Conservation (phyloP, 2,888 invertebrate species). For the Rotaria macrura region DNA sequence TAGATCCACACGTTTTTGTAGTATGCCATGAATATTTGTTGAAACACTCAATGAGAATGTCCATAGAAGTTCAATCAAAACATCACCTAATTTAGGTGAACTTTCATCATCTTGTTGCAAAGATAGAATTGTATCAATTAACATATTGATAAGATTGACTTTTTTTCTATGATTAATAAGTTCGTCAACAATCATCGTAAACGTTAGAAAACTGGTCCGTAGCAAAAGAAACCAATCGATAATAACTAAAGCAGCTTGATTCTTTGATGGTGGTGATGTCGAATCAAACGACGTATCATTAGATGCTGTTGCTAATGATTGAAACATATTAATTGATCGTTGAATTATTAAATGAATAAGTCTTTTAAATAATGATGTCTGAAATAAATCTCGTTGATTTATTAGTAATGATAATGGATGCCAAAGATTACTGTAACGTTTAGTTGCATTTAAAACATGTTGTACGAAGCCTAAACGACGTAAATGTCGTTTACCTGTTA, state of each 20-base stretch:
- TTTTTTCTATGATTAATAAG: neutral
- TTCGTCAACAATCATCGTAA: neutral
- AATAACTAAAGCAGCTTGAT: neutral
- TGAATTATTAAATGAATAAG: neutral
- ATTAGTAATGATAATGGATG: neutral
- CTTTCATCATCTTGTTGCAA: neutral
- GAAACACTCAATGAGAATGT: neutral
- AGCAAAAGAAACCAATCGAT: neutral
- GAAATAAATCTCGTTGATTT: neutral
- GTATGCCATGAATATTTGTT: neutral
- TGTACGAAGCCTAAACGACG: neutral
- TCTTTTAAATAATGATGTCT: neutral
- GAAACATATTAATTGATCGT: neutral
- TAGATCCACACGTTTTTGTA: neutral
- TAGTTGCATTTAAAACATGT: neutral
- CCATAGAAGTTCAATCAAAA: conserved; percentile 3
- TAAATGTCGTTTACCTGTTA: neutral
- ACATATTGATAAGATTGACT: neutral
- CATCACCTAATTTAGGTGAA: neutral
- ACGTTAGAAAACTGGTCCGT: neutral
- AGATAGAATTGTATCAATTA: neutral
- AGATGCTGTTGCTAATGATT: neutral
- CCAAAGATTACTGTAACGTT: neutral
- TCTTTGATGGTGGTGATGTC: neutral
- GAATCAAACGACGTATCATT: neutral